phyloP scores from a whole-genome alignment of 1,140 invertebrate species.

The Steinernema khuongi region DNA sequence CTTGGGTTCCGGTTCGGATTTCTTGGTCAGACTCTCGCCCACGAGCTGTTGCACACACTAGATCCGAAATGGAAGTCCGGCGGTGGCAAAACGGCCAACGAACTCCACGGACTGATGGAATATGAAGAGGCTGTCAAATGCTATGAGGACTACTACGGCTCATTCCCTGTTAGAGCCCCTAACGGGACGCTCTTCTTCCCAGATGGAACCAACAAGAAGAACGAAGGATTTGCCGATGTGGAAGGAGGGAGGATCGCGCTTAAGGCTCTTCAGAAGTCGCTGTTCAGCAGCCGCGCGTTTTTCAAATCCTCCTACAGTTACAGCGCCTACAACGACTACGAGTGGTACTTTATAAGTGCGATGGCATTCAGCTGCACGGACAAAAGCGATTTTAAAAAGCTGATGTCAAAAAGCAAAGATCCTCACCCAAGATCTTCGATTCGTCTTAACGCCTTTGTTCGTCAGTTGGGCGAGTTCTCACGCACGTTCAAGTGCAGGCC shows the following conservation, averaged over 20 bases:
- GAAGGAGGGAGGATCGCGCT: neutral
- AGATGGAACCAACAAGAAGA: neutral
- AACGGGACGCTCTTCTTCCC: neutral
- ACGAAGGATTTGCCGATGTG: neutral
- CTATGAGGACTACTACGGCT: neutral
- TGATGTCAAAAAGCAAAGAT: neutral
- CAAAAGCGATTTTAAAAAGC: neutral
- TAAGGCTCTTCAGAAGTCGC: neutral
- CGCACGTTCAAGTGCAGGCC: neutral
- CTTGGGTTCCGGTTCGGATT: no score
- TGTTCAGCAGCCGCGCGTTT: neutral
- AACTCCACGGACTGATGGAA: neutral
- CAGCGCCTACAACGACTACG: neutral
- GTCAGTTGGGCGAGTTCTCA: neutral
- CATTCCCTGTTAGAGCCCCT: neutral
- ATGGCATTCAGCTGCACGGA: neutral
- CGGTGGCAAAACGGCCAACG: no score
- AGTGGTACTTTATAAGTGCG: neutral
- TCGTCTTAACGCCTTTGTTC: neutral
- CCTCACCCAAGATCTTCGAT: neutral
- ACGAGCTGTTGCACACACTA: no score
- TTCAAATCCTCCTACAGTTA: slow-evolving; percentile 1
- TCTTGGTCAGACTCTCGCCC: no score
- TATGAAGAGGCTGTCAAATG: neutral
- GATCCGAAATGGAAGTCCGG: no score